phyloP scores from a whole-genome alignment of 1,140 invertebrate species.

The Asobara japonica region DNA sequence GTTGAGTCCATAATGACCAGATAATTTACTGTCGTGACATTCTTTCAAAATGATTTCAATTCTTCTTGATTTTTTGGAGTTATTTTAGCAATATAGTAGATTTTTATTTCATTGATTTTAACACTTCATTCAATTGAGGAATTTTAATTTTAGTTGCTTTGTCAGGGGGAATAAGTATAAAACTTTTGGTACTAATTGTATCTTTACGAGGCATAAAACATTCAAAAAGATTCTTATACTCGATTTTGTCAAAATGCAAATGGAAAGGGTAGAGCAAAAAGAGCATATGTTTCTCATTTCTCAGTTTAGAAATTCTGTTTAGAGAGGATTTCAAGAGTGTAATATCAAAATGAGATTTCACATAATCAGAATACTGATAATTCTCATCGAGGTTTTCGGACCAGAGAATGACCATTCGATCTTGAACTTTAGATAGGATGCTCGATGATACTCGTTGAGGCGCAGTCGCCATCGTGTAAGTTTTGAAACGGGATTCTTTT shows the following conservation, averaged over 20 bases:
- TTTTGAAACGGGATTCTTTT: too few relatives aligned
- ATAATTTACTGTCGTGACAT: slow-evolving; percentile 42
- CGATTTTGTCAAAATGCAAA: slow-evolving; percentile 43
- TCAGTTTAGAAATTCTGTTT: slow-evolving; percentile 33
- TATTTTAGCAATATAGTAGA: slow-evolving; percentile 10
- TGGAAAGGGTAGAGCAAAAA: slow-evolving; percentile 40
- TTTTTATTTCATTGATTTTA: slow-evolving; percentile 29
- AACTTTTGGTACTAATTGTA: slow-evolving; percentile 8
- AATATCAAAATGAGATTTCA: slow-evolving; percentile 34
- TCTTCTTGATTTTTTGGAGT: slow-evolving; percentile 27
- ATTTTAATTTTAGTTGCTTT: slow-evolving; percentile 17
- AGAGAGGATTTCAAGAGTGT: background rate
- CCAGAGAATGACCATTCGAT: slow-evolving; percentile 41
- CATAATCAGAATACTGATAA: slow-evolving; percentile 40
- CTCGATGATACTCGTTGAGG: too few relatives aligned
- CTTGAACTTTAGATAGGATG: slow-evolving; percentile 32
- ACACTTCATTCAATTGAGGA: slow-evolving; percentile 25
- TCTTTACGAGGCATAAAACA: slow-evolving; percentile 25
- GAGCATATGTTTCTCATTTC: slow-evolving; percentile 35
- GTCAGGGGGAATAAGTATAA: slow-evolving; percentile 8
- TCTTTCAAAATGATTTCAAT: slow-evolving; percentile 42
- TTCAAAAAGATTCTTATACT: slow-evolving; percentile 48
- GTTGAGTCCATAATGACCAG: slow-evolving; percentile 49
- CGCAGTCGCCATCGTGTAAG: too few relatives aligned
- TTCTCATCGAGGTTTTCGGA: slow-evolving; percentile 45